Percentiles rank a stretch among this genome's conserved stretches.
Evolutionary conservation across 1,140 invertebrate species (phyloP).

Genomic region (Procambarus virginalis): DNA sequence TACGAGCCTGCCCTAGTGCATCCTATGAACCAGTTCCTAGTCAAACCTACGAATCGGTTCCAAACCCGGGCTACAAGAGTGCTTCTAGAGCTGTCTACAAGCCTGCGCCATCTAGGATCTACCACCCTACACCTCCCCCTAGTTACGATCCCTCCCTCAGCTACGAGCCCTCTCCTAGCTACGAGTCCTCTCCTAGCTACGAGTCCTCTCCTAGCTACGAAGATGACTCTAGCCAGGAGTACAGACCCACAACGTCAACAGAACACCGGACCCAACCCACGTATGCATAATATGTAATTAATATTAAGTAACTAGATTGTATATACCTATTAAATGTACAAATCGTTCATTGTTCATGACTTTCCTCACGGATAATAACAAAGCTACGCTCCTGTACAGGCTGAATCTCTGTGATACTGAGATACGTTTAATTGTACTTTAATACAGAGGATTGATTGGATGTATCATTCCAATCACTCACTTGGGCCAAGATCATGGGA

Average conservation of each 20-base stretch:
- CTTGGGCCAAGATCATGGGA: no score
- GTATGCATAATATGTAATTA: not conserved
- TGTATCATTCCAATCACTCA: no score
- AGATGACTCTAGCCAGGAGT: not conserved
- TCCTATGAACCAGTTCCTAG: not conserved
- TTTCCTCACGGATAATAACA: no score
- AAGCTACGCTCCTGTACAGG: no score
- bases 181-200: not conserved
- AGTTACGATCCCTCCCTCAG: not conserved
- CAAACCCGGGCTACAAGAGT: not conserved
- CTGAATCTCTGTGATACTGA: no score
- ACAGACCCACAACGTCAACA: not conserved
- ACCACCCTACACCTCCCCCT: not conserved
- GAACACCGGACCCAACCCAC: not conserved
- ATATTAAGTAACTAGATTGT: not conserved
- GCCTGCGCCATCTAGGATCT: not conserved
- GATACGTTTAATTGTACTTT: no score
- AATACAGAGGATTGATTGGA: no score
- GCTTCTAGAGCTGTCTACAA: not conserved
- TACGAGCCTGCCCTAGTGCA: not conserved
- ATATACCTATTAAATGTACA: not conserved
- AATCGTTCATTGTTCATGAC: no score
- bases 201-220: not conserved
- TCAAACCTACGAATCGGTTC: not conserved
- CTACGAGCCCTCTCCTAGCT: not conserved